phyloP scores from a whole-genome alignment of 2,888 invertebrate species.

The Ormyrus pomaceus region DNA sequence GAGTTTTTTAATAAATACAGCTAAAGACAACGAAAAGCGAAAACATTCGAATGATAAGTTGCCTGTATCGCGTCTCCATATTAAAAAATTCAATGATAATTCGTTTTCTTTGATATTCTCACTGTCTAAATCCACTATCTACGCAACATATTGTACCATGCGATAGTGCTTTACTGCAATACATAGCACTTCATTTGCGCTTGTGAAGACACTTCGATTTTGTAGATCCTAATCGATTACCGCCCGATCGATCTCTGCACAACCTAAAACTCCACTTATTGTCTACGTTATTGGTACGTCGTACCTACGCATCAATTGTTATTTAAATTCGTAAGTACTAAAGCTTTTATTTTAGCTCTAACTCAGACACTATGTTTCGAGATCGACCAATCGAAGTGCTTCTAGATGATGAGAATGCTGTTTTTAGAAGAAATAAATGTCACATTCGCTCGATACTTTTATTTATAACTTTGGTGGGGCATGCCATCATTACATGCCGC shows the following conservation, averaged over 20 bases:
- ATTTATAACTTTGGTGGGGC: not conserved
- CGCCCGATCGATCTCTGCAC: not conserved
- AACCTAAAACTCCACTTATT: conserved; percentile 25
- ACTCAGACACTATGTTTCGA: conserved; percentile 1
- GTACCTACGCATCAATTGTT: not conserved
- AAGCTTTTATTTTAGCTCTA: not conserved
- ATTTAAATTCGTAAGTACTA: not conserved
- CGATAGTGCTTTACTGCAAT: conserved; percentile 24
- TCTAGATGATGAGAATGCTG: not conserved
- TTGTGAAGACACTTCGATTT: conserved; percentile 44
- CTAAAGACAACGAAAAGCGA: conserved; percentile 1
- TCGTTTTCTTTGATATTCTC: conserved; percentile 29
- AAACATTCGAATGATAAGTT: not conserved
- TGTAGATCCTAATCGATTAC: conserved; percentile 18
- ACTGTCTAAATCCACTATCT: conserved; percentile 58
- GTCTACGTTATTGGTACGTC: conserved; percentile 11
- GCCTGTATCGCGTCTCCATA: conserved; percentile 6
- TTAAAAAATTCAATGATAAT: conserved; percentile 1
- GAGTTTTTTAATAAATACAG: not conserved
- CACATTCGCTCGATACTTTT: conserved; percentile 24
- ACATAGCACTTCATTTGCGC: conserved; percentile 25
- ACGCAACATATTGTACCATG: conserved; percentile 45
- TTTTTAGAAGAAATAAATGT: conserved; percentile 29
- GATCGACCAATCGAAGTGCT: conserved; percentile 22
- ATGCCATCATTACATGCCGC: conserved; percentile 37